Evolutionary conservation across 2,888 invertebrate genomes (phyloP).

Genomic region (Acleris holmiana): DNA sequence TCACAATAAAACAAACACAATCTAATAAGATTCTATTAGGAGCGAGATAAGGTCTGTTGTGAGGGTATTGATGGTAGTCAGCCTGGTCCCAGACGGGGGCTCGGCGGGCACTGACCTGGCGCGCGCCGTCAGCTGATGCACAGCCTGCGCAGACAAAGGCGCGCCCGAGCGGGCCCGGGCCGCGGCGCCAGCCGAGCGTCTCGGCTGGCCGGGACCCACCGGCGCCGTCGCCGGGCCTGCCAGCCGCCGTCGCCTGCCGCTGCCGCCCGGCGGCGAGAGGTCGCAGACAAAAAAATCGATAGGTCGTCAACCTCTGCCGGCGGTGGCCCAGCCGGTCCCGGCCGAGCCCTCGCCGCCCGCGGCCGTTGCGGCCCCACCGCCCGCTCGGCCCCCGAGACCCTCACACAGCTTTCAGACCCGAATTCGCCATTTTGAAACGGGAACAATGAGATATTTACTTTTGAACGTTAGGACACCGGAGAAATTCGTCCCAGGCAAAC

Average conservation of each 20-base stretch:
- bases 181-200: conserved; percentile 42
- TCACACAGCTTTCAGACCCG: conserved; percentile 57
- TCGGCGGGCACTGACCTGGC: conserved; percentile 65
- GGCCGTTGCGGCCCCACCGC: conserved; percentile 47
- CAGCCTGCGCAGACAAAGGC: conserved; percentile 43
- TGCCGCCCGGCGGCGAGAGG: conserved; percentile 76
- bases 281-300: conserved; percentile 83
- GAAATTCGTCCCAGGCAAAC: conserved; percentile 57
- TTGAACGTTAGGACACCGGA: conserved; percentile 66
- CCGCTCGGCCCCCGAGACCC: conserved; percentile 47
- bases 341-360: conserved; percentile 58
- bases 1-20: neutral
- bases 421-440: conserved; percentile 84
- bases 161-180: conserved; percentile 45
- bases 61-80: conserved; percentile 7
- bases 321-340: conserved; percentile 67
- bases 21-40: conserved; percentile 14
- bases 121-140: conserved; percentile 57
- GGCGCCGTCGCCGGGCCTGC: conserved; percentile 46
- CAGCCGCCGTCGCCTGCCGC: conserved; percentile 52
- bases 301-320: conserved; percentile 81
- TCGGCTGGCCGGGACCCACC: conserved; percentile 42
- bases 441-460: conserved; percentile 84
- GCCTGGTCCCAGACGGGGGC: conserved; percentile 45
- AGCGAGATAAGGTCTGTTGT: neutral